Evolutionary conservation across 2,113 vertebrate species (phyloP).

Genomic region (Upupa epops): DNA sequence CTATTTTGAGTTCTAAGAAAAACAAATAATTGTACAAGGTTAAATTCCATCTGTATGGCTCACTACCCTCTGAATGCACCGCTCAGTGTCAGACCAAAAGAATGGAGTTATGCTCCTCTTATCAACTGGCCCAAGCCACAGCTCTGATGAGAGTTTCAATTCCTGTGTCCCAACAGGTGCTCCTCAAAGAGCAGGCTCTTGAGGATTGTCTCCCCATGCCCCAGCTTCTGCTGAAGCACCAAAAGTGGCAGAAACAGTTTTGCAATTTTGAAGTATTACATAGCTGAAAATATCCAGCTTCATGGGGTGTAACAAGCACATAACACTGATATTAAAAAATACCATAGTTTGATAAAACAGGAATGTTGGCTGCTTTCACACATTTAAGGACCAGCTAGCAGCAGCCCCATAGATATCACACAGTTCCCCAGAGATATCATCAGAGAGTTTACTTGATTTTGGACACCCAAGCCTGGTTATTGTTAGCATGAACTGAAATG

Average conservation of each 20-base stretch:
- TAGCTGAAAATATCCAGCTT: background rate
- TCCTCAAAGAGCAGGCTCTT: background rate
- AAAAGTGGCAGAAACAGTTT: background rate
- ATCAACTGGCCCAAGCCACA: background rate
- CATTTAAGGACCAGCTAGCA: background rate
- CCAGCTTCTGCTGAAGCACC: background rate
- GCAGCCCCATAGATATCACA: no score
- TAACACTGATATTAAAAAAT: background rate
- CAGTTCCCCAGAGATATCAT: background rate
- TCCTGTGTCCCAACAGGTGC: background rate
- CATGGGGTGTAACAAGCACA: background rate
- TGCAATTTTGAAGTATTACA: background rate
- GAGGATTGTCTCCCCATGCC: background rate
- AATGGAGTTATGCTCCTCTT: background rate
- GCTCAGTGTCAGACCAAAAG: background rate
- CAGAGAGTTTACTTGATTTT: accelerated
- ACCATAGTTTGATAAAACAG: background rate
- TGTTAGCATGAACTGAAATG: background rate
- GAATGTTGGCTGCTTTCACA: background rate
- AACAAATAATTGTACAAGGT: background rate
- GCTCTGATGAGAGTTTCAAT: background rate
- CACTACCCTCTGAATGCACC: background rate
- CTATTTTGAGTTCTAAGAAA: background rate
- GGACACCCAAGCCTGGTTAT: accelerated
- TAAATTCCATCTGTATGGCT: background rate